Base-by-base conservation (phyloP, 1,140 invertebrate species). In the Anastatus disparis region DNA sequence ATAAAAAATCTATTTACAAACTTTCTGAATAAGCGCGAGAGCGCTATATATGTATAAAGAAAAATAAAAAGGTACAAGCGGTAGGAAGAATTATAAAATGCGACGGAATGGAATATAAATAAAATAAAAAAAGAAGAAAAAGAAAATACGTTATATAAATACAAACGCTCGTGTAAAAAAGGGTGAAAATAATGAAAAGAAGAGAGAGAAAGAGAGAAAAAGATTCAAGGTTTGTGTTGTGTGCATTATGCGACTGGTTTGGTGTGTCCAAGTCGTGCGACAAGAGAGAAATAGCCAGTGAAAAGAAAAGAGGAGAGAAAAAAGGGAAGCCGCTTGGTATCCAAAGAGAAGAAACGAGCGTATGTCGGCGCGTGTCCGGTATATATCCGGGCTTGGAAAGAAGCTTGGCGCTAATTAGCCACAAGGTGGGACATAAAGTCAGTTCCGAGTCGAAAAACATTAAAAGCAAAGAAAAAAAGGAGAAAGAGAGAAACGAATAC, bases 331-430 rank as follows among this genome's bases (percentile, higher is more conserved):
- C 27, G 40, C 24, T 12, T 20, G 52, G 38, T 46, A 22, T 71
- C 71, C 46, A 61, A 29, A 56, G 38, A n/a, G 44, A 42, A 35
- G 70, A 56, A 62, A 65, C 68, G 48, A 62, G 35, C 66, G n/a
- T n/a, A 42, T 26, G 40, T 46, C 64, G 67, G 74, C 76, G 69
- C 76, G 78, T 78, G 78, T 80, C 77, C 77, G 71, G 75, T 77
- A 79, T 77, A 74, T 74, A 40, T 10, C 12, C 59, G n/a, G n/a
- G n/a, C n/a, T n/a, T n/a, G n/a, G n/a, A n/a, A n/a, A n/a, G n/a
- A n/a, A n/a, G n/a, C n/a, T n/a, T 27, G 74, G 78, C 77, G 77
- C 78, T 80, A 80, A 80, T 80, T 80, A 80, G 79, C 79, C 76
- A 76, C 77, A 76, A 79, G 78, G 77, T 79, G 79, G 77, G 74